These are phyloP conservation scores for Trachemys scripta DNA, from an alignment of 2,113 vertebrate genomes.

Conservation along the genomic window DNA sequence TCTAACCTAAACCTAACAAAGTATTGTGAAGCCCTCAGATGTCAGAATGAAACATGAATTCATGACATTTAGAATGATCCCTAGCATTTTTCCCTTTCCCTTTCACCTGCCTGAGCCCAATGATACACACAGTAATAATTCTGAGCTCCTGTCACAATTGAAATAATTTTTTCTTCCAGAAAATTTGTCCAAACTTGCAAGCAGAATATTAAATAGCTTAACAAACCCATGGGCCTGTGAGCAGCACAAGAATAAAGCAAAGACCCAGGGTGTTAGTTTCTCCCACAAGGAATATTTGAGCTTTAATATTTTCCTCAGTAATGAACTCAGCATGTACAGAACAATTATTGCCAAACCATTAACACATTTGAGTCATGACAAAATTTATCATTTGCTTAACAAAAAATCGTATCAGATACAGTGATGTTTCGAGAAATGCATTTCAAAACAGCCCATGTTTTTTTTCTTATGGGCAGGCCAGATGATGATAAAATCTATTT, in stretches of 20 bases:
- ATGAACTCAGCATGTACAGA: slow-evolving; percentile 35
- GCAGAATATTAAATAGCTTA: not conserved
- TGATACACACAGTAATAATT: not conserved
- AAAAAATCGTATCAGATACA: not conserved
- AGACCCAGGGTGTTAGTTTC: not conserved
- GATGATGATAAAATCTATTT: not conserved
- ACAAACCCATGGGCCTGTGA: not conserved
- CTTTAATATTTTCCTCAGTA: slow-evolving; percentile 46
- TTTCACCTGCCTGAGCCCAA: not conserved
- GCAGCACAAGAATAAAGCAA: not conserved
- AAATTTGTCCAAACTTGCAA: not conserved
- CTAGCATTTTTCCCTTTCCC: not conserved
- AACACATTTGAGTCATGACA: slow-evolving; percentile 35
- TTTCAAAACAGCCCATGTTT: slow-evolving; percentile 11
- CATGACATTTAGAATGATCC: not conserved
- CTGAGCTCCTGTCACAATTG: not conserved
- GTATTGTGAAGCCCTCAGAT: not conserved
- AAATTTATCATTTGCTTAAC: slow-evolving; percentile 12
- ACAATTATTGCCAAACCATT: slow-evolving; percentile 53
- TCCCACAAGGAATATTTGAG: slow-evolving; percentile 18
- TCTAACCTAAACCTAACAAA: not conserved
- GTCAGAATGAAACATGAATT: not conserved
- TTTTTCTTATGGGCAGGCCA: not conserved
- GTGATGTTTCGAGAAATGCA: slow-evolving; percentile 7
- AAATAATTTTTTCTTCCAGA: not conserved